These are phyloP conservation scores for Odocoileus virginianus DNA, from an alignment of 2,113 vertebrate species.

Conservation along the genomic window DNA sequence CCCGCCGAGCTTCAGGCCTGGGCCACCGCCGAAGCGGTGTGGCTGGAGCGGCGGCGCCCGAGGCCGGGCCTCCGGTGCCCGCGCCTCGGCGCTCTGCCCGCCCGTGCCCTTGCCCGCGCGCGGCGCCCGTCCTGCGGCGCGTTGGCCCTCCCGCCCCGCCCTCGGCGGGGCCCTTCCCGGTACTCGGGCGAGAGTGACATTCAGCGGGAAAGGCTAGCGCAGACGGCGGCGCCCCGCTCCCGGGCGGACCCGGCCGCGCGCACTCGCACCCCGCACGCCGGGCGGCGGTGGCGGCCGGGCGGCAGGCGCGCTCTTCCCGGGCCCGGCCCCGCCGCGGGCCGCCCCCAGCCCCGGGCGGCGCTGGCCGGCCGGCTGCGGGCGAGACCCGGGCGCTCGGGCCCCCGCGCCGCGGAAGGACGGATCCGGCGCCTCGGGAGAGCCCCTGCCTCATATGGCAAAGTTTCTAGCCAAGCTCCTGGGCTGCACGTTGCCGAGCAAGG, in stretches of 20 bases:
- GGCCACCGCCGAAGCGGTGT: neutral
- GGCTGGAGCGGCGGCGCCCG: neutral
- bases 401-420: neutral
- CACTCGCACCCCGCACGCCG: constrained; percentile 2
- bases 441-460: constrained; percentile 84
- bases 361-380: neutral
- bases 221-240: constrained; percentile 44
- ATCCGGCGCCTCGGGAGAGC: neutral
- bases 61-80: neutral
- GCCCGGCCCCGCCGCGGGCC: neutral
- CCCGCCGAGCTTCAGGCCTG: neutral
- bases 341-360: neutral
- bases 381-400: neutral
- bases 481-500: constrained; percentile 85
- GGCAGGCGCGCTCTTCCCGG: neutral
- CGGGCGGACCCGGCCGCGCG: neutral
- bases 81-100: neutral
- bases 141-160: constrained; percentile 76
- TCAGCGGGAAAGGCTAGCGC: constrained; percentile 70
- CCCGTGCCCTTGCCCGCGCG: neutral
- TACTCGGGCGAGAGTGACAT: constrained; percentile 69
- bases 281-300: neutral
- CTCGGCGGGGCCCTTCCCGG: constrained; percentile 67
- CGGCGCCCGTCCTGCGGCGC: constrained; percentile 25
- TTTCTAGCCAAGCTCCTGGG: constrained; percentile 87